Evolutionary conservation across 2,888 invertebrate genomes (phyloP), one percentile per base, ranked within the genome.

Genomic region (Platypus cylindrus): DNA sequence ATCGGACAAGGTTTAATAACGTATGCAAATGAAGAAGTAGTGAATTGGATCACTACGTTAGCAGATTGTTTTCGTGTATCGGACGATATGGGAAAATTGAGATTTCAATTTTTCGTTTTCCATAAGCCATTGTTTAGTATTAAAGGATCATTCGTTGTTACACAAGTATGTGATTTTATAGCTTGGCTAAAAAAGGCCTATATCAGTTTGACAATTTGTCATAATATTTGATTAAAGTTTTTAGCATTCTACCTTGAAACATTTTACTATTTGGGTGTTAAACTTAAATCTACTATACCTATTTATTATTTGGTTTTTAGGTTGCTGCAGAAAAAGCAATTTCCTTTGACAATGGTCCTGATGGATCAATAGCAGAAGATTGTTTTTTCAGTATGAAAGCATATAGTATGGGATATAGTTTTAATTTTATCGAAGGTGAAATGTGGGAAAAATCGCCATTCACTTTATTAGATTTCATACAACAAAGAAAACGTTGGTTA

Each of bases 371-470:
- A 9, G 94, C 94, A 13, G 94, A 95, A 63, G 95, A 95, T 59
- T 93, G 93, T 56, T 95, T 78, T 60, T 95, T 95, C 63, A 89
- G 91, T 12, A 94, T 95, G 91, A 79, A 86, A 45, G 94, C 94
- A 2, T 89, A 79, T 60, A 74, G 75, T 41, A 75, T 86, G 59
- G 93, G 93, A 15, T 93, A 84, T 58, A 73, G 81, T 12, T 95
- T 95, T 62, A 86, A 90, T 58, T 95, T 94, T 63, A 78, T 95
- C 45, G 94, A 95, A 60, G 94, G 95, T 30, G 94, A 95, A 66
- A 95, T 95, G 94, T 91, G 93, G 82, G 95, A 95, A 59, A 94
- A 95, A 58, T 90, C 89, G 4, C 94, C 94, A 3, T 95, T 95
- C 60, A 87, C 89, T 2, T 64, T 94, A 22, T 80, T 84, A 75